These are phyloP conservation scores for Crossocerus cetratus DNA, from an alignment of 2,888 invertebrate genomes.

Conservation along the genomic window DNA sequence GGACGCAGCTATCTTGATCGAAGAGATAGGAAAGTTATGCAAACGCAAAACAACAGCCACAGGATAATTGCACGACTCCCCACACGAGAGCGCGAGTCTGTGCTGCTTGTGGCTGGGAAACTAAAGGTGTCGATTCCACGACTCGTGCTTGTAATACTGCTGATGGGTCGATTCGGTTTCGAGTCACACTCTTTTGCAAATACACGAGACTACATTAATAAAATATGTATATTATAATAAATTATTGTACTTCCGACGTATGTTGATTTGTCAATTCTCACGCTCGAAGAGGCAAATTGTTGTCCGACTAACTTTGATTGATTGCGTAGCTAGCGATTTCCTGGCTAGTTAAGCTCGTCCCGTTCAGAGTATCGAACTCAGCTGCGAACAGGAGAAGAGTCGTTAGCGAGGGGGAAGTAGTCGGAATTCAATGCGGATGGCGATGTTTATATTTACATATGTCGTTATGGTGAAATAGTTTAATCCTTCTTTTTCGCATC, in stretches of 20 bases:
- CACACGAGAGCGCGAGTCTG: slow-evolving; percentile 7
- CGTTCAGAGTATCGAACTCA: slow-evolving; percentile 4
- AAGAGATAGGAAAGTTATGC: slow-evolving; percentile 27
- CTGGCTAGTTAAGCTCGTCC: slow-evolving; percentile 19
- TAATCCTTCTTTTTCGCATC: slow-evolving; percentile 91
- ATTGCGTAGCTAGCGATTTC: slow-evolving; percentile 18
- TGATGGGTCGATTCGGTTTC: slow-evolving; percentile 19
- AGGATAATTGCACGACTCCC: neutral
- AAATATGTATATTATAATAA: slow-evolving; percentile 45
- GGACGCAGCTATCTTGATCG: slow-evolving; percentile 18
- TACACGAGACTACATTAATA: slow-evolving; percentile 36
- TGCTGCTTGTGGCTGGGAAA: neutral
- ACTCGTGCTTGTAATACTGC: slow-evolving; percentile 43
- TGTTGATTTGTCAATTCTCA: slow-evolving; percentile 48
- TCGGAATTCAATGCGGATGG: neutral
- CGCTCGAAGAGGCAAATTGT: slow-evolving; percentile 36
- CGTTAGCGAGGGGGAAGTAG: too few relatives aligned
- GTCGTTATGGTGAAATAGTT: slow-evolving; percentile 55
- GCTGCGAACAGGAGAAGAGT: too few relatives aligned
- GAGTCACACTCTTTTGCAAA: slow-evolving; percentile 29
- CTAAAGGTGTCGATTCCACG: slow-evolving; percentile 9
- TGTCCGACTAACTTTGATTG: slow-evolving; percentile 47
- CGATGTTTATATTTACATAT: neutral
- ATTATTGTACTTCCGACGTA: slow-evolving; percentile 60
- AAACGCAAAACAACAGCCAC: too few relatives aligned